These are phyloP conservation scores for Rutpela maculata DNA, from an alignment of 2,888 invertebrate genomes.

Conservation along the genomic window DNA sequence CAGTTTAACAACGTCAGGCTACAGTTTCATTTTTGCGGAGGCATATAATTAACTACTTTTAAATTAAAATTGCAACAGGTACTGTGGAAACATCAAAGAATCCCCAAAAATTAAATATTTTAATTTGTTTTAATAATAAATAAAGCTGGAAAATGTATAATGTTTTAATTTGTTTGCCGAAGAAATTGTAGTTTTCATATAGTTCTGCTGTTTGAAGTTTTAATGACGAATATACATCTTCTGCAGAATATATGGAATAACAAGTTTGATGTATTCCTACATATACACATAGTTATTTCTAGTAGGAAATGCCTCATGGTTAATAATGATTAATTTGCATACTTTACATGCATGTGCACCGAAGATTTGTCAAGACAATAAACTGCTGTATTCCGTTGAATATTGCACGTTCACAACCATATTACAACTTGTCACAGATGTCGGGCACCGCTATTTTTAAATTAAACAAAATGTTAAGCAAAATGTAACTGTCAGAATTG, in stretches of 20 bases:
- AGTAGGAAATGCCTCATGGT: conserved; percentile 37
- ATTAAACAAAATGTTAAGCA: no score
- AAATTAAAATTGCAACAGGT: no score
- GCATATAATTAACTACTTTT: no score
- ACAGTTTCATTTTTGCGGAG: no score
- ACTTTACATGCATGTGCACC: conserved; percentile 50
- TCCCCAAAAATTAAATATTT: no score
- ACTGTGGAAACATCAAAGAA: no score
- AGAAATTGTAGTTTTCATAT: not conserved
- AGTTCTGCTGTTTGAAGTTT: not conserved
- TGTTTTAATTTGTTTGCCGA: not conserved
- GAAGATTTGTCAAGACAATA: conserved; percentile 52
- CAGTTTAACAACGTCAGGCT: no score
- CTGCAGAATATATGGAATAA: not conserved
- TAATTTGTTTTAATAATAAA: no score
- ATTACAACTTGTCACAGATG: not conserved
- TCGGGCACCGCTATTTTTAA: not conserved
- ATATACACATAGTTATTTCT: not conserved
- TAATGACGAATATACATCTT: not conserved
- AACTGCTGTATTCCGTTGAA: conserved; percentile 7
- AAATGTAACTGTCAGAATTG: not conserved
- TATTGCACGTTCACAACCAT: not conserved
- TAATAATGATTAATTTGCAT: conserved; percentile 57
- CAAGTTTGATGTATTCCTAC: conserved; percentile 1
- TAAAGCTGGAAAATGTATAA: no score